Base-by-base conservation (phyloP, 2,888 invertebrate genomes). In the Lathronympha strigana region DNA sequence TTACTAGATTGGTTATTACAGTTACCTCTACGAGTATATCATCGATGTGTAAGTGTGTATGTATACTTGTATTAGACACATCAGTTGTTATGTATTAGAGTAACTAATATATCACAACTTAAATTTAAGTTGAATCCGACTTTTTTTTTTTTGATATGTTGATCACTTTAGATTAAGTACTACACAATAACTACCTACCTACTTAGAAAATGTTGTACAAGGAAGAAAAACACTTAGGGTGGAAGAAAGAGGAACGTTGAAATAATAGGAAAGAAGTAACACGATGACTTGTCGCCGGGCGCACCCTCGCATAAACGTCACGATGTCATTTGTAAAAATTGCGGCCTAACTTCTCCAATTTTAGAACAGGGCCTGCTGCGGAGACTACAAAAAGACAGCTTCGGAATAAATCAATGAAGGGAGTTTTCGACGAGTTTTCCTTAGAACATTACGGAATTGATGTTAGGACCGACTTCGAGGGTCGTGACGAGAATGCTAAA, bases 281-380 rank as follows among this genome's bases (percentile, higher is more conserved):
- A 88, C 88, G 90, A 90, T 92, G 92, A 91, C 87, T 90, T 90
- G 90, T 89, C 85, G 86, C 78, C 84, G 81, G 80, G 76, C 87
- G 87, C 88, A 81, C 90, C 90, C 90, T 82, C 82, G 87, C 85
- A 87, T 90, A 90, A 90, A 89, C 89, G 91, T 90, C 90, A 87
- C 89, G 84, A 89, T 89, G 91, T 91, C 91, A 92, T 92, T 92
- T 92, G 91, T 91, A 91, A 92, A 91, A 92, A 91, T 91, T 90
- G 90, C 86, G 90, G 88, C 88, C 84, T 79, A 89, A 90, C 84
- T 90, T 90, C 86, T 84, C 81, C 87, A 88, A 88, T 87, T 90
- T 89, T 76, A 69, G 75, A 79, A 89, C 83, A 87, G 64, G 49
- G 66, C 72, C 73, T 69, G 68, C 70, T 45, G 53, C 77, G 67